Evolutionary conservation across 2,888 invertebrate species (phyloP), one percentile per base, ranked within the genome.

Genomic region (Rhagonycha lutea): DNA sequence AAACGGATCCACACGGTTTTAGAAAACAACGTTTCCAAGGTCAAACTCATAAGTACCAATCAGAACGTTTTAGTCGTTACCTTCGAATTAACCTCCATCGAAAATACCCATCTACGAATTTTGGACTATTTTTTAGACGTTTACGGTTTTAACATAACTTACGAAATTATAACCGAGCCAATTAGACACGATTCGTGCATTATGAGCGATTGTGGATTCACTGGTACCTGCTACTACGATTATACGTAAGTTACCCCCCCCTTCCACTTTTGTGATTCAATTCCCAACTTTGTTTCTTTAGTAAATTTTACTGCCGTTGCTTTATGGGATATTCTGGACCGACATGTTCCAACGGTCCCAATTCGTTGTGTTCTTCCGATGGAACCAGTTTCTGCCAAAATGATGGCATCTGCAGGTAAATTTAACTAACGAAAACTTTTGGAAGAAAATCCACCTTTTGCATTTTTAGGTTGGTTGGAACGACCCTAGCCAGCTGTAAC

Each of bases 141-240:
- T 61, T 96, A 94, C 85, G 97, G 97, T 12, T 97, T 98, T 89
- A 97, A 98, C 88, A 92, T 97, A 83, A 97, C 97, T 26, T 97
- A 97, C 86, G 95, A 96, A 85, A 93, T 96, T 81, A 90, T 90
- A 71, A 88, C 90, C n/a, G 89, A 88, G 23, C 83, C 86, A 7
- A 89, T 91, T 23, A 90, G 91, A 81, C 82, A 87, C 1, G 88
- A 90, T 68, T 91, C 94, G 23, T 97, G 97, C 87, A 94, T 94
- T 78, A 93, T 95, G 74, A 91, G 92, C 80, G 92, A 93, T 82
- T 97, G 97, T 85, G 94, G 96, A 0, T 94, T 94, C 80, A 91
- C 95, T n/a, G 97, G 97, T 12, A 92, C 95, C 85, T 97, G 97
- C 86, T 92, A 92, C 84, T 95, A 89, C 11, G 92, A 95, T 86